A percentile compares a stretch with the other conserved stretches of the same genome.
These are phyloP conservation scores for Cynopterus sphinx DNA, from an alignment of 2,797 vertebrate genomes.

Conservation along the genomic window DNA sequence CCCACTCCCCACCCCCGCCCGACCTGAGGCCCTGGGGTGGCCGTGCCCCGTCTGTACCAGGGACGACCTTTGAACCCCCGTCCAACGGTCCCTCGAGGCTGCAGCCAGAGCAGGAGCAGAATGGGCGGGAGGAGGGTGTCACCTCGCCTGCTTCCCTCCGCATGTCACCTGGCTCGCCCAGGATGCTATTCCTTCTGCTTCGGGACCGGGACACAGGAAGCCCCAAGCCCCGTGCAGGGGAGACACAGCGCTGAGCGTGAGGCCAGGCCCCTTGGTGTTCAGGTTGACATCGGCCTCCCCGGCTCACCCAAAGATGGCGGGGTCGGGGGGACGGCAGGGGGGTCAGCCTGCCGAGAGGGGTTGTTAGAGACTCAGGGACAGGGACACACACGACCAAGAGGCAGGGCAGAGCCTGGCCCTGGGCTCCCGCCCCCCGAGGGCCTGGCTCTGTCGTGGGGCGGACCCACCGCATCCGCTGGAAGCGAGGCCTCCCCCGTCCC, in stretches of 20 bases:
- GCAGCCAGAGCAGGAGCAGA: accelerated
- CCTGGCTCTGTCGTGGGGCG: neutral
- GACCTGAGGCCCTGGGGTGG: neutral
- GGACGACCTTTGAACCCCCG: neutral
- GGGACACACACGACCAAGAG: neutral
- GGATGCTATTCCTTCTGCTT: neutral
- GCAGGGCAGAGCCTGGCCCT: neutral
- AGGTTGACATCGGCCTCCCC: neutral
- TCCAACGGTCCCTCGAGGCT: accelerated
- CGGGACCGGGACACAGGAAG: neutral
- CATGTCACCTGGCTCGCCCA: neutral
- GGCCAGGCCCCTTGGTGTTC: neutral
- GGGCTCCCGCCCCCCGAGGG: accelerated
- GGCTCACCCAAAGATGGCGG: neutral
- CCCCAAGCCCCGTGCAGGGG: neutral
- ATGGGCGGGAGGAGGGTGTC: accelerated
- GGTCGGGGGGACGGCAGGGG: accelerated
- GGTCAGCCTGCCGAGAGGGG: neutral
- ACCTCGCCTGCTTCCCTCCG: too few relatives aligned
- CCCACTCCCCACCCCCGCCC: neutral
- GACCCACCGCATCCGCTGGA: too few relatives aligned
- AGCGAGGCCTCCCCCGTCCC: neutral
- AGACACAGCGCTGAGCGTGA: neutral
- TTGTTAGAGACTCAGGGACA: neutral
- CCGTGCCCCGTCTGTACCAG: neutral